Evolutionary conservation across 2,888 invertebrate species (phyloP), one percentile per base, ranked within the genome.

Genomic region (Oxytorus armatus): DNA sequence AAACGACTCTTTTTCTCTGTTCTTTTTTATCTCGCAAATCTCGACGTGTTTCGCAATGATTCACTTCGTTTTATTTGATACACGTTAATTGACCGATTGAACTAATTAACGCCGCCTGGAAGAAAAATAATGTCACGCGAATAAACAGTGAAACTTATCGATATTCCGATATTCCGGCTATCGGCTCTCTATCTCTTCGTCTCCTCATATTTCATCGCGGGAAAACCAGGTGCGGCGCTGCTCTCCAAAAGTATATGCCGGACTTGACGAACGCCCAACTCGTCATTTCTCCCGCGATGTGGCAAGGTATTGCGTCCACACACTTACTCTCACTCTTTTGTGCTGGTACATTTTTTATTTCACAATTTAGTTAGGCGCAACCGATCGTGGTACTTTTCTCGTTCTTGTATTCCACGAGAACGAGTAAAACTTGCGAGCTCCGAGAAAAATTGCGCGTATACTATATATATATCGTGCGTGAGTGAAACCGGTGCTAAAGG

Each of bases 171-270:
- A n/a, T n/a, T n/a, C n/a, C n/a, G n/a, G n/a, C n/a, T n/a, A n/a
- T n/a, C n/a, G n/a, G n/a, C n/a, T n/a, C n/a, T n/a, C n/a, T n/a
- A n/a, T n/a, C n/a, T n/a, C n/a, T n/a, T 66, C 21, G 57, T 16
- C 44, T 23, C 39, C 16, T 61, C 25, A 23, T 77, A 59, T 77
- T 69, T 70, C 68, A 79, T 74, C 79, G 74, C 82, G 74, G 77
- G 59, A 66, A 73, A 33, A 78, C 79, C 82, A 82, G 79, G 79
- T 82, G 82, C 75, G 74, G 49, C 69, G 57, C 79, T n/a, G 76
- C 55, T 66, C 69, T 47, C 25, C 74, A 29, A 29, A 59, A 74
- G 73, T 74, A 74, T 66, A 68, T 70, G n/a, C n/a, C n/a, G n/a
- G n/a, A 77, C 66, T 23, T 39, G 53, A 29, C 65, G 59, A 70